Conservation (phyloP, 2,888 invertebrate genomes). For the Thumatha senex region DNA sequence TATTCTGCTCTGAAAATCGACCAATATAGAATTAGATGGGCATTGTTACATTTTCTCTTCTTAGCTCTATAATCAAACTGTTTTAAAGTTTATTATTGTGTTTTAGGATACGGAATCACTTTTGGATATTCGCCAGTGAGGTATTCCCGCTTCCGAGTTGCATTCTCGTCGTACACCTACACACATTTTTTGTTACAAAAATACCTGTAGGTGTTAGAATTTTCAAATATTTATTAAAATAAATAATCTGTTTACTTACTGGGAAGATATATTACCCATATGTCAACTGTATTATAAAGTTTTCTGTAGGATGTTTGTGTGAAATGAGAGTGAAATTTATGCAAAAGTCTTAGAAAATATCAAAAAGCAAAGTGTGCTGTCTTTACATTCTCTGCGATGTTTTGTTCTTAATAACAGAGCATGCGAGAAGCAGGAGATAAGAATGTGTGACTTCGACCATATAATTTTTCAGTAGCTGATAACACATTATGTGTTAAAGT, state of each 20-base stretch:
- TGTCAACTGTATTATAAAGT: neutral
- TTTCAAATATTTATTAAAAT: constrained; percentile 2
- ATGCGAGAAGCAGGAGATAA: too few species aligned
- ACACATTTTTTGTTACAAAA: constrained; percentile 18
- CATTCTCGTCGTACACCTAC: constrained; percentile 52
- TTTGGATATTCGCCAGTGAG: constrained; percentile 65
- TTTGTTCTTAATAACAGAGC: too few species aligned
- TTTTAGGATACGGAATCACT: constrained; percentile 39
- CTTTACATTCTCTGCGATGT: too few species aligned
- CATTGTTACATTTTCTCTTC: constrained; percentile 45
- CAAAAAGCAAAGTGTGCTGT: too few species aligned
- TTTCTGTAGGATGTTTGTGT: too few species aligned
- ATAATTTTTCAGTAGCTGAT: neutral
- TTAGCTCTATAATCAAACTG: constrained; percentile 24
- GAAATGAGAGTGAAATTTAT: too few species aligned
- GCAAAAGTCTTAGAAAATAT: too few species aligned
- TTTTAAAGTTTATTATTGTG: constrained; percentile 29
- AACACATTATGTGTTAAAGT: neutral
- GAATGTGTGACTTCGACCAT: too few species aligned
- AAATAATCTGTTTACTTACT: neutral
- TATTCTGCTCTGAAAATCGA: neutral
- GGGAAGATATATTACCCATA: neutral
- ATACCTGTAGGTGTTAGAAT: constrained; percentile 10
- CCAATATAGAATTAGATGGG: constrained; percentile 45
- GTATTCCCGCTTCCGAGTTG: constrained; percentile 72